Conservation (phyloP, 2,113 vertebrate genomes). For the Ramphastos sulfuratus region DNA sequence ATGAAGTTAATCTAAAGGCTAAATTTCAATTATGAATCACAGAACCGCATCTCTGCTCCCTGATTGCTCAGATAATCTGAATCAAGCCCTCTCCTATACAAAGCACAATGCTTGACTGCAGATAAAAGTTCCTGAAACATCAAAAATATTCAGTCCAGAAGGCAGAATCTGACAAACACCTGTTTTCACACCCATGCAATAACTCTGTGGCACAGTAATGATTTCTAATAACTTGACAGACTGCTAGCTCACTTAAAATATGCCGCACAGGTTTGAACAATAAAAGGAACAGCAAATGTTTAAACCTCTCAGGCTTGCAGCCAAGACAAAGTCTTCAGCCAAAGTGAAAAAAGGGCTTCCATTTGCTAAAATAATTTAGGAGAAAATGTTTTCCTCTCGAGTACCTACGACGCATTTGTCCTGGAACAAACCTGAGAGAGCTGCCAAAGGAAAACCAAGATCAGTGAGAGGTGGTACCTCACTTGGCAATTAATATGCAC, state of each 20-base stretch:
- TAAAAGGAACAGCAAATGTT: conserved; percentile 66
- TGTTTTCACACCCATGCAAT: conserved; percentile 52
- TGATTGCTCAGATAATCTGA: conserved; percentile 53
- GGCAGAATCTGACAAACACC: conserved; percentile 31
- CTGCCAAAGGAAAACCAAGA: neutral
- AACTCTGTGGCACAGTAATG: conserved; percentile 49
- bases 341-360: conserved; percentile 5
- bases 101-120: conserved; percentile 15
- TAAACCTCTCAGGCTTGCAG: conserved; percentile 64
- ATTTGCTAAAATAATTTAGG: conserved; percentile 43
- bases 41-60: conserved; percentile 59
- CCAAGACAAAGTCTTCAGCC: conserved; percentile 63
- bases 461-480: conserved; percentile 11
- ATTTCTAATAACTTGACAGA: conserved; percentile 48
- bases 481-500: conserved; percentile 55
- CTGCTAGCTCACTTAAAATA: conserved; percentile 46
- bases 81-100: neutral
- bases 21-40: conserved; percentile 76
- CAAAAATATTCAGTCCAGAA: conserved; percentile 46
- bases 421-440: neutral
- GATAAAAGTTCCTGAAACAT: conserved; percentile 40
- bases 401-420: neutral
- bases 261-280: conserved; percentile 18
- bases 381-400: conserved; percentile 35
- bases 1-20: conserved; percentile 74